Evolutionary conservation across 2,113 vertebrate species (phyloP).

Genomic region (Psophia crepitans): DNA sequence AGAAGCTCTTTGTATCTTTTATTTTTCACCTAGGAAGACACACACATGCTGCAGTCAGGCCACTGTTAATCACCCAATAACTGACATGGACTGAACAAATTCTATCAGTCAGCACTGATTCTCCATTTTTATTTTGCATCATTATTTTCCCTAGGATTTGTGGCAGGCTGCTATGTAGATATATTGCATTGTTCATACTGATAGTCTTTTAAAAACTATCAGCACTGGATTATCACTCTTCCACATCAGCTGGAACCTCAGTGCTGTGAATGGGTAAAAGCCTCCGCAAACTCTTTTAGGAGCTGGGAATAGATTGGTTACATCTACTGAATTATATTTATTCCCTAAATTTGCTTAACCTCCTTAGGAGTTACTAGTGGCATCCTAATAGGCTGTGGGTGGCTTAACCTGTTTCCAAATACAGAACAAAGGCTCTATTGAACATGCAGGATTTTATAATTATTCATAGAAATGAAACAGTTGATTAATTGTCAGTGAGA

Average conservation of each 20-base stretch:
- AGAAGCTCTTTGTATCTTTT: neutral
- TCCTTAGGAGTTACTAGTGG: neutral
- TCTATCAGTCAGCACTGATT: neutral
- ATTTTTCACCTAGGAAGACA: neutral
- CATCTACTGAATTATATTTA: neutral
- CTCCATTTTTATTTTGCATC: neutral
- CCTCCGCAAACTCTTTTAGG: neutral
- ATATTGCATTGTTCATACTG: neutral
- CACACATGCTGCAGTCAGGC: neutral
- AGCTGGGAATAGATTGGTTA: neutral
- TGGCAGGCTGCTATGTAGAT: neutral
- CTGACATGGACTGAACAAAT: neutral
- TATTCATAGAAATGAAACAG: neutral
- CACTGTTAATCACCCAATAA: neutral
- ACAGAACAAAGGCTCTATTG: neutral
- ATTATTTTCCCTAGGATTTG: neutral
- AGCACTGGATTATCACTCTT: neutral
- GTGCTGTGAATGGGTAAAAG: neutral
- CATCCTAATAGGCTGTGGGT: neutral
- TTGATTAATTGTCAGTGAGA: neutral
- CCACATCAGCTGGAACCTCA: neutral
- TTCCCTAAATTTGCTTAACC: neutral
- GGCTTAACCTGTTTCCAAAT: neutral
- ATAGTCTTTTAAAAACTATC: neutral
- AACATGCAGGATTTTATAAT: neutral